Evolutionary conservation across 1,140 invertebrate genomes (phyloP), one percentile per base, ranked within the genome.

Genomic region (Drosophila paulistorum): DNA sequence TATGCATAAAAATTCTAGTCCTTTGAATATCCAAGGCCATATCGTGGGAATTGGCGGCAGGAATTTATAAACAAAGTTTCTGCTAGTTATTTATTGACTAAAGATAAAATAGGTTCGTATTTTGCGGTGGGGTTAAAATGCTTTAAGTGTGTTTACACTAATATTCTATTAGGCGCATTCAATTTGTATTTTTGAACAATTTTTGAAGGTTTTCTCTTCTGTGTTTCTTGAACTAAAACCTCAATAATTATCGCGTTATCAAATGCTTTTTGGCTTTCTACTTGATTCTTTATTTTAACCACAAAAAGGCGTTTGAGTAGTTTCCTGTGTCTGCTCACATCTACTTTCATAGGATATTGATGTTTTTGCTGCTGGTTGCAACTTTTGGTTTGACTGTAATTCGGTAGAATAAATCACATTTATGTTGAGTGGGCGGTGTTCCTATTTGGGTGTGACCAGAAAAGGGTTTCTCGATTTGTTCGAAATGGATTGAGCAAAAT

Each of bases 371-470:
- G 42, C 5, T 45, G 42, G 42, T 2, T 20, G n/a, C 26, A 66
- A 42, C 26, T 71, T 35, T 26, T 20, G 9, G 11, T 39, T 62
- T 55, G 55, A 23, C 66, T 51, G 48, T 84, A 71, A 78, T 86
- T 81, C 72, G 9, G 48, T 39, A 55, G 65, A 64, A 86, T 87
- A 86, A 86, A 79, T 87, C 72, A 82, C 57, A 85, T 68, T 75
- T 81, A 59, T 63, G 64, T 71, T 71, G 45, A 20, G n/a, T 6
- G 42, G 42, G 42, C 42, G 20, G 5, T 51, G 35, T 39, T 23
- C 54, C 26, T 30, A 64, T 48, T 63, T 65, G 65, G 51, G 62
- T 54, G 57, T 51, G 58, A 33, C 57, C 30, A 59, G 23, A 30
- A 51, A 41, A 20, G 11, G 9, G 55, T 20, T 65, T 45, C 70